Percentiles rank a stretch among this genome's conserved stretches.
These are phyloP conservation scores for Apis dorsata DNA, from an alignment of 1,140 invertebrate genomes.

Conservation along the genomic window DNA sequence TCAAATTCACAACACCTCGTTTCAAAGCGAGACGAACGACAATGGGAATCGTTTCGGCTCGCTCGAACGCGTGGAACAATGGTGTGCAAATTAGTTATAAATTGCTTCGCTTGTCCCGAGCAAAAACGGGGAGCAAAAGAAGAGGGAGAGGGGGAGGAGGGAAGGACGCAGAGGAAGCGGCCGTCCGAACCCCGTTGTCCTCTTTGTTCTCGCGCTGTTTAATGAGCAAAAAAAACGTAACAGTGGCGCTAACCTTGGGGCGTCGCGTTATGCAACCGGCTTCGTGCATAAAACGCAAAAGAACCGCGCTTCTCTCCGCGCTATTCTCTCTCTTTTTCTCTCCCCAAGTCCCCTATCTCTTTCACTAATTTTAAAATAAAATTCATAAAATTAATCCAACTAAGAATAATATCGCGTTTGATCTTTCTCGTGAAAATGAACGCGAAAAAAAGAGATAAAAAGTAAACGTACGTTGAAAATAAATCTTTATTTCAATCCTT, in stretches of 20 bases:
- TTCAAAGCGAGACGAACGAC: neutral
- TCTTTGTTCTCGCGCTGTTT: slow-evolving; percentile 55
- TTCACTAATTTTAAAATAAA: slow-evolving; percentile 29
- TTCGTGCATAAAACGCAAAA: slow-evolving; percentile 32
- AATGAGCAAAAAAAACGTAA: slow-evolving; percentile 60
- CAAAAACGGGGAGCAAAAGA: slow-evolving; percentile 38
- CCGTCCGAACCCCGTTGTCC: slow-evolving; percentile 24
- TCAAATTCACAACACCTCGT: neutral
- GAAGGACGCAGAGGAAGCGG: slow-evolving; percentile 43
- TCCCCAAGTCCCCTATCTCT: too few species aligned
- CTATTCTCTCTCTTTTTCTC: too few species aligned
- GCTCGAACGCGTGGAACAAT: slow-evolving; percentile 31
- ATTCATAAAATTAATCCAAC: slow-evolving; percentile 15
- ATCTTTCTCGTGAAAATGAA: too few species aligned
- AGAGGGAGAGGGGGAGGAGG: neutral
- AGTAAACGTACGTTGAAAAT: too few species aligned
- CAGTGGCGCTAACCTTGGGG: slow-evolving; percentile 51
- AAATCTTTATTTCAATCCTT: too few species aligned
- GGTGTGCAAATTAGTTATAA: slow-evolving; percentile 28
- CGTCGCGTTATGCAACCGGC: slow-evolving; percentile 48
- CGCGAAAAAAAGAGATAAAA: too few species aligned
- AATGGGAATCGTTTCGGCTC: slow-evolving; percentile 21
- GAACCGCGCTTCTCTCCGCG: neutral
- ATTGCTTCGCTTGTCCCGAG: slow-evolving; percentile 29
- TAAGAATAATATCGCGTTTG: neutral